phyloP scores from a whole-genome alignment of 2,113 vertebrate species.

The Melanerpes formicivorus region DNA sequence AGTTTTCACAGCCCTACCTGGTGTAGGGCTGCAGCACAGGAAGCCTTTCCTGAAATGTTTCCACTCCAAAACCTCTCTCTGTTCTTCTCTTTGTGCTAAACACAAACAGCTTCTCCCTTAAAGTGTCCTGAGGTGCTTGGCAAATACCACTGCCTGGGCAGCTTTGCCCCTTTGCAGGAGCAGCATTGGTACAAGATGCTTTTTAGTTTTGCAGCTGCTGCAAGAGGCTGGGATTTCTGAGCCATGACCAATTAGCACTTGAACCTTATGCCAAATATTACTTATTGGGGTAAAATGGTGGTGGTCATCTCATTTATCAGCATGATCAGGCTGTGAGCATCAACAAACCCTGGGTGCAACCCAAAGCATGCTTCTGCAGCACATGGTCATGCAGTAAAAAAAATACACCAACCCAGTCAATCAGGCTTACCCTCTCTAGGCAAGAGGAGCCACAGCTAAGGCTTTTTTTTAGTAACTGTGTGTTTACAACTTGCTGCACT shows the following conservation, averaged over 20 bases:
- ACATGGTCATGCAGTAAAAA: rapidly evolving
- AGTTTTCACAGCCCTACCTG: neutral
- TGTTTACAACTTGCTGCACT: neutral
- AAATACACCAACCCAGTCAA: rapidly evolving
- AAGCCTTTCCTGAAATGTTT: neutral
- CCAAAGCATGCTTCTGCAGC: rapidly evolving
- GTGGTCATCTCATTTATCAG: neutral
- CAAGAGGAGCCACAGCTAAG: neutral
- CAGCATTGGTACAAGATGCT: rapidly evolving
- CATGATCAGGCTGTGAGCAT: rapidly evolving
- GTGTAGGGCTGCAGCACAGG: neutral
- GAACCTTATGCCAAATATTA: neutral
- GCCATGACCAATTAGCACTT: neutral
- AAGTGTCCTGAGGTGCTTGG: neutral
- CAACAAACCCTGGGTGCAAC: neutral
- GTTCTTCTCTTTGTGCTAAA: neutral
- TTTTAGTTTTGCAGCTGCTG: neutral
- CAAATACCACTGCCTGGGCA: rapidly evolving
- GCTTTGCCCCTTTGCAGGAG: neutral
- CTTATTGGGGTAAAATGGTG: neutral
- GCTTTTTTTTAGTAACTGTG: neutral
- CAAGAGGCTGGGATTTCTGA: neutral
- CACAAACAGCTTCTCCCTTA: rapidly evolving
- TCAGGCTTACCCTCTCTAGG: neutral
- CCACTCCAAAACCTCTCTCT: neutral